phyloP scores from a whole-genome alignment of 2,113 vertebrate species.

The Amphilophus citrinellus region DNA sequence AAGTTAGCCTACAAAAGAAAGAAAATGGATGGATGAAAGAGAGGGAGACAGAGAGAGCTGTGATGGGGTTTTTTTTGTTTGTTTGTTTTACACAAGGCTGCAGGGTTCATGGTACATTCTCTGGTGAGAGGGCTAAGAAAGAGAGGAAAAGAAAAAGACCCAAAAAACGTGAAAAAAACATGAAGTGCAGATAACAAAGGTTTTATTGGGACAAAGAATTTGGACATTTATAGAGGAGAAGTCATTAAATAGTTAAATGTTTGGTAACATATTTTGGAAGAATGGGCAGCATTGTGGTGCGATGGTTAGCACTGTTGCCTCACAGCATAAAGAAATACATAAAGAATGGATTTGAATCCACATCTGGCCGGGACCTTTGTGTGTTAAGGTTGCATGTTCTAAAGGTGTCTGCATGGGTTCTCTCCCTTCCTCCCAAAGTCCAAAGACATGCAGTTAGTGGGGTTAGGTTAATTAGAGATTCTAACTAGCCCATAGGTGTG shows the following conservation, averaged over 20 bases:
- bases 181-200: neutral
- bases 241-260: neutral
- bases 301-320: no score
- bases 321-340: no score
- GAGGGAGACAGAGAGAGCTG: neutral
- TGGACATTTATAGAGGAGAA: neutral
- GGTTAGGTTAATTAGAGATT: no score
- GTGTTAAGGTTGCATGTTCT: no score
- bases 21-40: neutral
- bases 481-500: no score
- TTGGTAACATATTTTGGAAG: neutral
- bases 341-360: no score
- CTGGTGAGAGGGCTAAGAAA: neutral
- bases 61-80: neutral
- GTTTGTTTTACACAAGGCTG: neutral
- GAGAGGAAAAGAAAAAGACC: neutral
- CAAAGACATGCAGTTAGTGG: no score
- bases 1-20: slow-evolving; percentile 66
- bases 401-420: no score
- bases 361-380: no score
- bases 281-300: neutral
- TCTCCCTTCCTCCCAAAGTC: no score
- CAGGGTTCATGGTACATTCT: neutral
- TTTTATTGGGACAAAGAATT: neutral
- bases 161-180: neutral